These are phyloP conservation scores for Leptinotarsa undecemlineata DNA, from an alignment of 1,140 invertebrate genomes.

Conservation along the genomic window DNA sequence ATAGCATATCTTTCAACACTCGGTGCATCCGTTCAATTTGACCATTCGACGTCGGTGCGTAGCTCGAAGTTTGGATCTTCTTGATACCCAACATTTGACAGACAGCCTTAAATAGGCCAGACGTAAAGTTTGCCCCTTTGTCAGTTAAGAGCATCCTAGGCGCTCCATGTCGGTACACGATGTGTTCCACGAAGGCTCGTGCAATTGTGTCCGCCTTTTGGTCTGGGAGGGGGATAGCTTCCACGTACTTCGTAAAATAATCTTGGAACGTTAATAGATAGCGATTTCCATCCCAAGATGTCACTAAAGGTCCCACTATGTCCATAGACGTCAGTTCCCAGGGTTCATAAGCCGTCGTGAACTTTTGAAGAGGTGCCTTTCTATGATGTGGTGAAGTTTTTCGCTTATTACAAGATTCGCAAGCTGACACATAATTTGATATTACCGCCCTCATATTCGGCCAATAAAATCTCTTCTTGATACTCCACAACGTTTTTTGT, in stretches of 20 bases:
- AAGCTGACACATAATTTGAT: constrained; percentile 12
- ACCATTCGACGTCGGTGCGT: constrained; percentile 53
- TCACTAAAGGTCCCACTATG: constrained; percentile 14
- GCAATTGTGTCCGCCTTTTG: constrained; percentile 34
- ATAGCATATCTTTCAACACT: constrained; percentile 60
- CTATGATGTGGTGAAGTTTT: not conserved
- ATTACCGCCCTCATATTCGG: not conserved
- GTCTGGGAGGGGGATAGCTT: constrained; percentile 33
- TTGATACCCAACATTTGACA: not conserved
- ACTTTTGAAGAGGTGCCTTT: constrained; percentile 9
- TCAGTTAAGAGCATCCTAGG: constrained; percentile 41
- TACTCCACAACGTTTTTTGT: not conserved
- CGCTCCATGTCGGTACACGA: constrained; percentile 34
- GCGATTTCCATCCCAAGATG: not conserved
- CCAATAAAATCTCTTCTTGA: too few relatives aligned
- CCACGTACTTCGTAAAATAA: constrained; percentile 31
- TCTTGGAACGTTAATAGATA: constrained; percentile 16
- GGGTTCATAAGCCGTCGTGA: not conserved
- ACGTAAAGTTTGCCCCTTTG: constrained; percentile 40
- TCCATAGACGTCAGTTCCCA: constrained; percentile 8
- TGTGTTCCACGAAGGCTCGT: constrained; percentile 32
- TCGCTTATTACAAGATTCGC: constrained; percentile 6
- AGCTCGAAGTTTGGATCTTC: constrained; percentile 34
- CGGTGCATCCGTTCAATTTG: constrained; percentile 56
- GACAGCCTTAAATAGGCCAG: too few relatives aligned